These are phyloP conservation scores for Stratiolaelaps scimitus DNA, from an alignment of 1,140 invertebrate species.

Conservation along the genomic window DNA sequence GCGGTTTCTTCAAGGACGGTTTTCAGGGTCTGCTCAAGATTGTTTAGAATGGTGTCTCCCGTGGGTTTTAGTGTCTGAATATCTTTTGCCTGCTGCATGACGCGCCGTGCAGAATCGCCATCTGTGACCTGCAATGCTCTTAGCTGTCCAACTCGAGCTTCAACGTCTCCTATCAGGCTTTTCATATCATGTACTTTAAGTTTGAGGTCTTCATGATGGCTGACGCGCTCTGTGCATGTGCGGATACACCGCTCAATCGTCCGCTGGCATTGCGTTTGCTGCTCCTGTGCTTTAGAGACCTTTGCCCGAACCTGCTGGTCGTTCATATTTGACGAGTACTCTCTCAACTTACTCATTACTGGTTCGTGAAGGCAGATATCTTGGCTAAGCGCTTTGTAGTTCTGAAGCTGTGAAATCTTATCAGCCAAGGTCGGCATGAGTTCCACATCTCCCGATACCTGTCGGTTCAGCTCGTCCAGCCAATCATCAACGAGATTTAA, in stretches of 20 bases:
- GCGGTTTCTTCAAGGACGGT: slow-evolving; percentile 18
- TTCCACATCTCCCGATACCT: slow-evolving; percentile 51
- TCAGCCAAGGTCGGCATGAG: slow-evolving; percentile 61
- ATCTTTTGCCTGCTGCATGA: slow-evolving; percentile 5
- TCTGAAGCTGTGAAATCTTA: slow-evolving; percentile 67
- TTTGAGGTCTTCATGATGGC: slow-evolving; percentile 9
- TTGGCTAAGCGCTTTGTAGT: slow-evolving; percentile 58
- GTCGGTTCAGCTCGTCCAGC: slow-evolving; percentile 57
- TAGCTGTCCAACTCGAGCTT: slow-evolving; percentile 38
- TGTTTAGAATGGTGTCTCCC: not conserved
- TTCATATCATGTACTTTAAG: slow-evolving; percentile 15
- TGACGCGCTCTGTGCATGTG: slow-evolving; percentile 1
- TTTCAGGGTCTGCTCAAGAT: slow-evolving; percentile 28
- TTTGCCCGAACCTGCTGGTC: not conserved
- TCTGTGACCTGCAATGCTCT: slow-evolving; percentile 31
- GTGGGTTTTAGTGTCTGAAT: not conserved
- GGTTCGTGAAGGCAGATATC: slow-evolving; percentile 66
- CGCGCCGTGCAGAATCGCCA: not conserved
- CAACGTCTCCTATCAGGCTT: slow-evolving; percentile 35
- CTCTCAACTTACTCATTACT: slow-evolving; percentile 60
- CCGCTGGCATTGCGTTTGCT: not conserved
- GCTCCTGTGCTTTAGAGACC: not conserved
- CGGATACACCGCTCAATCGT: not conserved
- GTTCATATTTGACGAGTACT: slow-evolving; percentile 43
- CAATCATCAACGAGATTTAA: slow-evolving; percentile 50